A percentile compares a stretch with the other conserved stretches of the same genome.
Evolutionary conservation across 2,888 invertebrate genomes (phyloP).

Genomic region (Dolichomitus sp.): DNA sequence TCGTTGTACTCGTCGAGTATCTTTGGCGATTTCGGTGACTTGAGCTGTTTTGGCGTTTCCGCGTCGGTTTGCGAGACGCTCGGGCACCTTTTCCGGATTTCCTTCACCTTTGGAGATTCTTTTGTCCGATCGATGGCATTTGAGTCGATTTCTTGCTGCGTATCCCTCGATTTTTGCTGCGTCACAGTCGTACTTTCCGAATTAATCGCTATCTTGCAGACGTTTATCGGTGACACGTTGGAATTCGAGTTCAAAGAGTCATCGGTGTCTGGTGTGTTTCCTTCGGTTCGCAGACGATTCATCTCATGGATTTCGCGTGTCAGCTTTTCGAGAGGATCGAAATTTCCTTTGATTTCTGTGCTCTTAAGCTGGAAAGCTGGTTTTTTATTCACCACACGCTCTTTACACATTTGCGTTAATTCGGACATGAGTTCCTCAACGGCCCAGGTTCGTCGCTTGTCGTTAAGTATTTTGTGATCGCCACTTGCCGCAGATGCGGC

Average conservation of each 20-base stretch:
- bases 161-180: not conserved
- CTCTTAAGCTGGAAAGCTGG: slow-evolving; percentile 70
- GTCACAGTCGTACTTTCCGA: not conserved
- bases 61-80: not conserved
- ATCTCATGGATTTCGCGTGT: slow-evolving; percentile 77
- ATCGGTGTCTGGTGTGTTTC: slow-evolving; percentile 26
- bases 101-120: slow-evolving; percentile 1
- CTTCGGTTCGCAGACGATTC: slow-evolving; percentile 68
- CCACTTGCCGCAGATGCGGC: not conserved
- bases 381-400: slow-evolving; percentile 65
- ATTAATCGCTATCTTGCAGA: slow-evolving; percentile 69
- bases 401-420: slow-evolving; percentile 75
- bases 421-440: slow-evolving; percentile 82
- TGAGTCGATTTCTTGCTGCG: not conserved
- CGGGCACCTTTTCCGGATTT: slow-evolving; percentile 27
- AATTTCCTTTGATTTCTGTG: slow-evolving; percentile 68
- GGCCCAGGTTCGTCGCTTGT: slow-evolving; percentile 82
- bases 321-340: slow-evolving; percentile 73
- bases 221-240: slow-evolving; percentile 53
- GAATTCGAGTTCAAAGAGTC: slow-evolving; percentile 21
- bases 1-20: slow-evolving; percentile 80
- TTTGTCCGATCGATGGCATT: not conserved
- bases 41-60: slow-evolving; percentile 53
- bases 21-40: slow-evolving; percentile 77
- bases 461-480: slow-evolving; percentile 74